These are phyloP conservation scores for Patella caerulea DNA, from an alignment of 2,888 invertebrate species.

Conservation along the genomic window DNA sequence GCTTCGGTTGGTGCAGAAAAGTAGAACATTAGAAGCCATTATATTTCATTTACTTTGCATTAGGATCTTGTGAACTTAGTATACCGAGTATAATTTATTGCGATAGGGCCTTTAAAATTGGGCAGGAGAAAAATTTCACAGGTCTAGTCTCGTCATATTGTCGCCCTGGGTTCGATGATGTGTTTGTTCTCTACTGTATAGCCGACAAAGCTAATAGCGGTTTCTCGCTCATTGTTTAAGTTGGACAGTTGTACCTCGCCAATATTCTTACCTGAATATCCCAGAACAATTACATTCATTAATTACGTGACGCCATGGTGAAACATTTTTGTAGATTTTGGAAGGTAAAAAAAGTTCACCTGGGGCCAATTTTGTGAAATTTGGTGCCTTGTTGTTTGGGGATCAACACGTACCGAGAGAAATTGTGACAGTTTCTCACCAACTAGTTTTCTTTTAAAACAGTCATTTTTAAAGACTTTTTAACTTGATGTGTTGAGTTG, in stretches of 20 bases:
- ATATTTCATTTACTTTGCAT: no score
- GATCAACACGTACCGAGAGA: constrained; percentile 1
- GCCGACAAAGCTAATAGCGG: constrained; percentile 2
- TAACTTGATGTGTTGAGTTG: no score
- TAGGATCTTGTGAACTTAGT: no score
- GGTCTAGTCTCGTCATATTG: constrained; percentile 3
- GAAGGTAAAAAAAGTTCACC: constrained; percentile 7
- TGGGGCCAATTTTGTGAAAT: constrained; percentile 2
- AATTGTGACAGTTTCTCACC: not conserved
- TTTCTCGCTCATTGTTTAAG: constrained; percentile 4
- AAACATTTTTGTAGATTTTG: constrained; percentile 1
- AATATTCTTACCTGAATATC: not conserved
- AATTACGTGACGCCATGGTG: not conserved
- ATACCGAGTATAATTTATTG: no score
- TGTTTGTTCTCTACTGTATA: not conserved
- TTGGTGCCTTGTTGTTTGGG: constrained; percentile 1
- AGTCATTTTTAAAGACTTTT: not conserved
- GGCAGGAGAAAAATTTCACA: not conserved
- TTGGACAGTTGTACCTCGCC: not conserved
- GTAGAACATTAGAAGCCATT: no score
- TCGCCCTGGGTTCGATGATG: constrained; percentile 3
- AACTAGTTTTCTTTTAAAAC: not conserved
- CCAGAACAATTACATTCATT: constrained; percentile 10
- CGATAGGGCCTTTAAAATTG: not conserved
- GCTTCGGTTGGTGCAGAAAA: no score